Base-by-base conservation (phyloP, 2,797 vertebrate species). In the Knipowitschia caucasica region DNA sequence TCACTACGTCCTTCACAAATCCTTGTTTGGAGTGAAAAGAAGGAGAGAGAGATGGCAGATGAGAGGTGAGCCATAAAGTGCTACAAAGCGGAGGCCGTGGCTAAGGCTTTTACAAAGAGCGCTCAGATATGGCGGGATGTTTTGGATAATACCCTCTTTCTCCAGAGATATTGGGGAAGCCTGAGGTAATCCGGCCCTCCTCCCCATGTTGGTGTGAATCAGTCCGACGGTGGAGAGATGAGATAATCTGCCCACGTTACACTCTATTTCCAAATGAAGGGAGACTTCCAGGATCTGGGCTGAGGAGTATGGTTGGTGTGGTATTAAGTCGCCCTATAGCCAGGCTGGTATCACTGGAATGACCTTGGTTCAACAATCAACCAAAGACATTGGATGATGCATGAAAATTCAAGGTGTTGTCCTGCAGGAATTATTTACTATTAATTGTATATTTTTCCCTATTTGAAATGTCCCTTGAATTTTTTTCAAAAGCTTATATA, bases 81-180 rank as follows among this genome's bases (percentile, higher is more conserved):
- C 64, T 78, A 79, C 67, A 80, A 76, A 74, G 66, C 67, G 65
- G 75, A 76, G 72, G 75, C 66, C 68, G 62, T 39, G 46, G 60
- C 52, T 82, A 82, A 84, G 77, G 79, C 83, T 80, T 77, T 82
- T 79, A 84, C 79, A 86, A 84, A 86, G 81, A 78, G 64, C 59
- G 49, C 72, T 82, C 74, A 72, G 72, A 85, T 81, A 75, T 82
- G 61, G 62, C 57, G 67, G 73, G 58, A 71, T 84, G 80, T 85
- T 84, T 85, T 73, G 78, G 73, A 60, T 82, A 80, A 86, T 73
- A 60, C 75, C 59, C 42, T 69, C 73, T 85, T 75, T 67, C 77
- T 79, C 63, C 12, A 63, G 80, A 82, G 81, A 76, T 69, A 60
- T 69, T 72, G 57, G 51, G 52, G 78, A 85, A 79, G 80, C 77